Conservation (phyloP, 2,888 invertebrate species). For the Brenthis hecate region DNA sequence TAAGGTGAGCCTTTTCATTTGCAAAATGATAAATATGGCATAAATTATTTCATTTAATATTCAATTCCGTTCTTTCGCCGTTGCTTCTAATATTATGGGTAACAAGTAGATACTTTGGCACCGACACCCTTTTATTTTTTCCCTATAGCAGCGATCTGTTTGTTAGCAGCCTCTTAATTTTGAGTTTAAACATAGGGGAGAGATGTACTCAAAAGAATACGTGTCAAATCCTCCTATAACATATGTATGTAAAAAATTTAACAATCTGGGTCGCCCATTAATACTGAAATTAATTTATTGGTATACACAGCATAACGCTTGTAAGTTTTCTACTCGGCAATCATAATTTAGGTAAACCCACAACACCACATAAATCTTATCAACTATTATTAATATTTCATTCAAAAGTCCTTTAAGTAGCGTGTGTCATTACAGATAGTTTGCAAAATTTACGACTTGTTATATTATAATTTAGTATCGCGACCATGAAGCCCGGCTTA, state of each 20-base stretch:
- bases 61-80: conserved; percentile 79
- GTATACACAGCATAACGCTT: background rate
- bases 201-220: conserved; percentile 68
- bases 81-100: conserved; percentile 65
- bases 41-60: conserved; percentile 84
- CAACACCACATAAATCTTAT: background rate
- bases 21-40: conserved; percentile 83
- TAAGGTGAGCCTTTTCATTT: conserved; percentile 81
- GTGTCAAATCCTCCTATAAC: conserved; percentile 58
- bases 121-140: conserved; percentile 75
- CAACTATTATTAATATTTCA: conserved; percentile 28
- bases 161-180: conserved; percentile 76
- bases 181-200: conserved; percentile 76
- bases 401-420: conserved; percentile 61
- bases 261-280: background rate
- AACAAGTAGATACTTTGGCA: conserved; percentile 68
- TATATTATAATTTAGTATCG: conserved; percentile 81
- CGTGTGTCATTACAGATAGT: conserved; percentile 71
- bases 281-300: background rate
- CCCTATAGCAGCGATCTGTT: conserved; percentile 70
- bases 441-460: conserved; percentile 78
- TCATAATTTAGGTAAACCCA: background rate
- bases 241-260: conserved; percentile 27
- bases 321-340: background rate
- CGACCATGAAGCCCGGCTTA: conserved; percentile 75